Percentiles rank a stretch among this genome's conserved stretches.
phyloP scores from a whole-genome alignment of 1,140 invertebrate species.

The Orius insidiosus region DNA sequence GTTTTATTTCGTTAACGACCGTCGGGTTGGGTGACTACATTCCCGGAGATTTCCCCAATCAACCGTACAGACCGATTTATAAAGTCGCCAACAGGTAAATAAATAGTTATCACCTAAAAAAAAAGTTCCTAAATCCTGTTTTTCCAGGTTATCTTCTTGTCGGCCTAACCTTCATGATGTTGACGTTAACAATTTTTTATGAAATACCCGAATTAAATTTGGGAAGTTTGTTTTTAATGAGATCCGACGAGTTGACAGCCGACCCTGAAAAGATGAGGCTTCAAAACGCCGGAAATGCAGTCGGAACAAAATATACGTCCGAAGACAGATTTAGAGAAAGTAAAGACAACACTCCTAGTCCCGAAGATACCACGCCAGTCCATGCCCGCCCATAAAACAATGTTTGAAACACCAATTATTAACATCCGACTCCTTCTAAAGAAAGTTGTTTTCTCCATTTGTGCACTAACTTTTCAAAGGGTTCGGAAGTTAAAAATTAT shows the following conservation, averaged over 20 bases:
- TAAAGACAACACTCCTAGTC: slow-evolving; percentile 41
- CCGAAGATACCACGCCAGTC: slow-evolving; percentile 41
- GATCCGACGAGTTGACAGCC: slow-evolving; percentile 35
- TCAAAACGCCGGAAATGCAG: slow-evolving; percentile 26
- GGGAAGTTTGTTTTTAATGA: slow-evolving; percentile 52
- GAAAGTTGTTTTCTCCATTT: too few species aligned
- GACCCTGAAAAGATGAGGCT: slow-evolving; percentile 45
- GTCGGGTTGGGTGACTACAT: slow-evolving; percentile 78
- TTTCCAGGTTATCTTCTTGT: slow-evolving; percentile 54
- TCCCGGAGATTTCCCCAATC: slow-evolving; percentile 56
- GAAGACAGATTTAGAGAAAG: slow-evolving; percentile 23
- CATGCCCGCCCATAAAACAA: slow-evolving; percentile 30
- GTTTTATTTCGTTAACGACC: slow-evolving; percentile 75
- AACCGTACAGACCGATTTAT: slow-evolving; percentile 54
- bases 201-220: slow-evolving; percentile 78
- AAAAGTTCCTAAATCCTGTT: slow-evolving; percentile 1
- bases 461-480: too few species aligned
- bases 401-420: slow-evolving; percentile 6
- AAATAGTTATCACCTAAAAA: too few species aligned
- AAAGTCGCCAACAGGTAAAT: slow-evolving; percentile 62
- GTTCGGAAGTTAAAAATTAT: too few species aligned
- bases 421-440: neutral
- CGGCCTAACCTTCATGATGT: slow-evolving; percentile 67
- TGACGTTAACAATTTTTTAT: slow-evolving; percentile 63
- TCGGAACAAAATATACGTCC: slow-evolving; percentile 28